Conservation (phyloP, 30 jellyfish, hydroid and myxozoan species). For the Aurelia sp. region DNA sequence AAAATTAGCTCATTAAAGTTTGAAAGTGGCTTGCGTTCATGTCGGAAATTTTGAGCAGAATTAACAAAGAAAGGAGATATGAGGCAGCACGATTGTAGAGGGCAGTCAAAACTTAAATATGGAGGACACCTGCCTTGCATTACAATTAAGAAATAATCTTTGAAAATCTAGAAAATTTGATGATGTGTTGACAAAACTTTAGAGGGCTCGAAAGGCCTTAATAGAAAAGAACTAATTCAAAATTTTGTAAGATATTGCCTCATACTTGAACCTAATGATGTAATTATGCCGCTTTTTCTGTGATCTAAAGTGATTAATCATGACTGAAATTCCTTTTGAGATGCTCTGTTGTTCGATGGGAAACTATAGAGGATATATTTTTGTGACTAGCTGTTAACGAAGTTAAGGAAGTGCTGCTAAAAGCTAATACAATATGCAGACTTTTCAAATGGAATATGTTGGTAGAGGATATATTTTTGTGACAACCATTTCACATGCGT, state of each 20-base stretch:
- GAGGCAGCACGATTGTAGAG: conserved; percentile 31
- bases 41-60: conserved; percentile 41
- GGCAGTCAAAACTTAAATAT: conserved; percentile 39
- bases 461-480: too few species aligned
- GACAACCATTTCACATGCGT: too few species aligned
- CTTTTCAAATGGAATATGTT: too few species aligned
- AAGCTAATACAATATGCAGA: too few species aligned
- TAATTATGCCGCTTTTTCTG: background rate
- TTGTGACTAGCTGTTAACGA: too few species aligned
- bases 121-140: conserved; percentile 23
- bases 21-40: conserved; percentile 22
- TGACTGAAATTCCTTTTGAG: too few species aligned
- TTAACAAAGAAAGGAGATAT: conserved; percentile 23
- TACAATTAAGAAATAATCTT: conserved; percentile 24
- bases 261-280: background rate
- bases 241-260: conserved; percentile 14
- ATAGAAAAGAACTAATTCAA: conserved; percentile 40
- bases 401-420: too few species aligned
- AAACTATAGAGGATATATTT: too few species aligned
- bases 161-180: conserved; percentile 6
- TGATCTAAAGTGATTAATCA: background rate
- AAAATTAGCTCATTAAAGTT: conserved; percentile 24
- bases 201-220: conserved; percentile 16
- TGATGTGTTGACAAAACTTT: conserved; percentile 52
- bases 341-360: too few species aligned